phyloP scores from a whole-genome alignment of 1,140 invertebrate species.

The Micrasema longulum region DNA sequence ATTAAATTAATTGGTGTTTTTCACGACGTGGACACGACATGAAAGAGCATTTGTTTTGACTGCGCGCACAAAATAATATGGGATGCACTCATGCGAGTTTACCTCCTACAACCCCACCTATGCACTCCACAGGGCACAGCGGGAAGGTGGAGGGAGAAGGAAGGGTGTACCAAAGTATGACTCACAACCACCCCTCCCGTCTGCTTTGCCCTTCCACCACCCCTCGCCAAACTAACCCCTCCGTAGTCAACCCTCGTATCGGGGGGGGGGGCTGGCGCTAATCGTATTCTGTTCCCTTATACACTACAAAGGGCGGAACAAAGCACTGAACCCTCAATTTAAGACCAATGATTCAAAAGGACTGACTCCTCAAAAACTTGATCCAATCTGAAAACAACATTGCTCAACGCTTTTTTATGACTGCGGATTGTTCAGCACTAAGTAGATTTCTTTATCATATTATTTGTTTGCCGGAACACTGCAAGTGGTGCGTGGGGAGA shows the following conservation, averaged over 20 bases:
- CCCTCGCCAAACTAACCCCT: background rate
- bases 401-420: no score
- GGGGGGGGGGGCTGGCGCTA: constrained; percentile 19
- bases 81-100: constrained; percentile 11
- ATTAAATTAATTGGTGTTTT: background rate
- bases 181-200: constrained; percentile 18
- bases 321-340: constrained; percentile 1
- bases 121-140: background rate
- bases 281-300: constrained; percentile 35
- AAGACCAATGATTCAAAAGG: constrained; percentile 2
- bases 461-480: constrained; percentile 27
- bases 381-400: background rate
- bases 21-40: background rate
- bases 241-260: constrained; percentile 17
- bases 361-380: background rate
- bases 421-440: background rate
- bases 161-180: constrained; percentile 3
- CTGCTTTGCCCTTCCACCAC: background rate
- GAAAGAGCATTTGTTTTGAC: background rate
- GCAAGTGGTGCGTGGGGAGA: background rate
- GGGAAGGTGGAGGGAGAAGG: constrained; percentile 6
- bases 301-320: constrained; percentile 16
- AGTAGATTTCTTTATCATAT: constrained; percentile 18
- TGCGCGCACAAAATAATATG: constrained; percentile 2
- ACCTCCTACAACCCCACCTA: background rate